Evolutionary conservation across 2,888 invertebrate genomes (phyloP).

Genomic region (Nemurella pictetii): DNA sequence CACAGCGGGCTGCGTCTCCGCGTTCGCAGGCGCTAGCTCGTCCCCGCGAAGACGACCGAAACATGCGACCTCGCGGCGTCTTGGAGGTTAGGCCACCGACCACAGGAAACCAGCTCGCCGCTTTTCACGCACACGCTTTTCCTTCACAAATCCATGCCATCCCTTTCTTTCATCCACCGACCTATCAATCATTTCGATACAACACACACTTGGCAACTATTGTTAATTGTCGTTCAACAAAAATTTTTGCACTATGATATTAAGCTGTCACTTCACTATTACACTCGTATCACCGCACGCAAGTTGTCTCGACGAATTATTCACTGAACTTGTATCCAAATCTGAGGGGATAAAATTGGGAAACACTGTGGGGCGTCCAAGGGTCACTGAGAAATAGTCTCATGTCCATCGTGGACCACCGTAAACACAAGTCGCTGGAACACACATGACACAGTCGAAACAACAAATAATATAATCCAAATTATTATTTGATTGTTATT

Average conservation of each 20-base stretch:
- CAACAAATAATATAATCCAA: conserved; percentile 15
- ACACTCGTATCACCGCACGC: too few relatives aligned
- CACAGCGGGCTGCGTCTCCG: not conserved
- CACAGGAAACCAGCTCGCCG: not conserved
- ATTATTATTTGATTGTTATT: conserved; percentile 5
- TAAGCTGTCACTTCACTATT: too few relatives aligned
- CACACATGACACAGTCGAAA: not conserved
- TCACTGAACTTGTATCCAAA: not conserved
- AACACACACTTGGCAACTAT: too few relatives aligned
- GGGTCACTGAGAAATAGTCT: not conserved
- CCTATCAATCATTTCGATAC: too few relatives aligned
- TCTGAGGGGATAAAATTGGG: not conserved
- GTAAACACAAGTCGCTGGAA: not conserved
- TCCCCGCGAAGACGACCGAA: not conserved
- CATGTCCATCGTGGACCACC: not conserved
- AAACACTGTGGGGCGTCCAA: not conserved
- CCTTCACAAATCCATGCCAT: too few relatives aligned
- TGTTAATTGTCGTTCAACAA: too few relatives aligned
- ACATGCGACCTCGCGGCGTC: not conserved
- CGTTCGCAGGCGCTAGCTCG: not conserved
- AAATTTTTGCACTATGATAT: too few relatives aligned
- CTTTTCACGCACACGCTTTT: not conserved
- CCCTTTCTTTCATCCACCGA: not conserved
- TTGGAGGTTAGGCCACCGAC: not conserved
- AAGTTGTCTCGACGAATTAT: not conserved